Base-by-base conservation (phyloP, 2,797 vertebrate genomes). In the Chaetophractus vellerosus region DNA sequence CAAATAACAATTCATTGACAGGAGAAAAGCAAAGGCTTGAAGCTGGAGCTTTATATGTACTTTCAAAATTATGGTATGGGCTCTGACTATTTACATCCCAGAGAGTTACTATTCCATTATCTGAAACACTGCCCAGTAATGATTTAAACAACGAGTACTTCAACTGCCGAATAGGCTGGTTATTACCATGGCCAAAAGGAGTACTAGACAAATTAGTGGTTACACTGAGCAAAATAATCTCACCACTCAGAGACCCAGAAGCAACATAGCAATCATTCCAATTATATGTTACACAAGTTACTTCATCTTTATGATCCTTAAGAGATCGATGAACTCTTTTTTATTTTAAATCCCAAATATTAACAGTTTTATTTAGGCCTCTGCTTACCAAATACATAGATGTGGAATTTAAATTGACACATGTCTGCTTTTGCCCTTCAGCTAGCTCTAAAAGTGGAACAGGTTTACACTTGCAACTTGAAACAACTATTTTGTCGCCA, bases 261-360 rank as follows among this genome's bases (percentile, higher is more conserved):
- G 98, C 99, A 75, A 99, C 57, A 92, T 98, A 99, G 97, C 98
- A 99, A 98, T 99, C 99, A 14, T 99, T 99, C 97, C 98, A 98
- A 91, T 99, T 99, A 94, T 99, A 99, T 12, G 99, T 98, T 87
- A 99, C 98, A 92, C 99, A 99, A 0, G 99, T 99, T 87, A 99
- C 99, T 98, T 99, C 99, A 92, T 99, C 99, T 96, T 98, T 99
- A 97, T 99, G 99, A 97, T 99, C 99, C 99, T 99, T 99, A 64
- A 99, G 98, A 80, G 98, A 99, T 92, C 99, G 99, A 96, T 99
- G 99, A 96, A 99, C 96, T 96, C 98, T 99, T 97, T 99, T 99
- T 95, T 98, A 99, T 98, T 99, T 99, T 98, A 99, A 98, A 98
- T 99, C 99, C 99, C 99, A 99, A 97, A 99, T 99, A 98, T 99